Percentiles rank a stretch among this genome's conserved stretches.
Evolutionary conservation across 92 coral and sea anemone genomes (phyloP).

Genomic region (Phenganax stokvisi): DNA sequence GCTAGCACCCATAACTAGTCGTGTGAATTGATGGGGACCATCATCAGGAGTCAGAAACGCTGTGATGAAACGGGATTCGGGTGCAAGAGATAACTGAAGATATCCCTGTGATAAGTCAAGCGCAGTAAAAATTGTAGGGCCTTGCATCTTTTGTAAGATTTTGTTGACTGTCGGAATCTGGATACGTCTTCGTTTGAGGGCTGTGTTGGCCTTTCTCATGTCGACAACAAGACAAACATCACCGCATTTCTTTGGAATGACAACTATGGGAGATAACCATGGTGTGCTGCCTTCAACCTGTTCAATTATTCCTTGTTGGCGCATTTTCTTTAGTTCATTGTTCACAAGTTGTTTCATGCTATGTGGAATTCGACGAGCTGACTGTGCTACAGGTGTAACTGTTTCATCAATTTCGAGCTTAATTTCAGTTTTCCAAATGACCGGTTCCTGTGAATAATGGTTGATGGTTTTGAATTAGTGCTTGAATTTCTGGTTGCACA

Average conservation of each 20-base stretch:
- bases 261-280: conserved; percentile 45
- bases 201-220: conserved; percentile 46
- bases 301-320: conserved; percentile 41
- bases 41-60: too few species aligned
- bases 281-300: conserved; percentile 45
- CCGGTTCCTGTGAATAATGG: conserved; percentile 47
- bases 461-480: conserved; percentile 36
- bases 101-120: too few species aligned
- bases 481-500: neutral
- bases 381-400: conserved; percentile 44
- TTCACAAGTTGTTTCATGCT: conserved; percentile 45
- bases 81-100: too few species aligned
- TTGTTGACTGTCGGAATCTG: conserved; percentile 49
- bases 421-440: conserved; percentile 44
- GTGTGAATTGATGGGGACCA: too few species aligned
- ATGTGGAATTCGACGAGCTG: too few species aligned
- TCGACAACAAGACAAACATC: conserved; percentile 44
- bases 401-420: conserved; percentile 50
- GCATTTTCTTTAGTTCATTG: conserved; percentile 44
- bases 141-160: conserved; percentile 35
- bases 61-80: too few species aligned
- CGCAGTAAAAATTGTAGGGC: too few species aligned
- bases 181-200: conserved; percentile 37
- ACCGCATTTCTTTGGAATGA: conserved; percentile 35
- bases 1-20: too few species aligned